Base-by-base conservation (phyloP, 1,140 invertebrate genomes). In the Campodea augens region DNA sequence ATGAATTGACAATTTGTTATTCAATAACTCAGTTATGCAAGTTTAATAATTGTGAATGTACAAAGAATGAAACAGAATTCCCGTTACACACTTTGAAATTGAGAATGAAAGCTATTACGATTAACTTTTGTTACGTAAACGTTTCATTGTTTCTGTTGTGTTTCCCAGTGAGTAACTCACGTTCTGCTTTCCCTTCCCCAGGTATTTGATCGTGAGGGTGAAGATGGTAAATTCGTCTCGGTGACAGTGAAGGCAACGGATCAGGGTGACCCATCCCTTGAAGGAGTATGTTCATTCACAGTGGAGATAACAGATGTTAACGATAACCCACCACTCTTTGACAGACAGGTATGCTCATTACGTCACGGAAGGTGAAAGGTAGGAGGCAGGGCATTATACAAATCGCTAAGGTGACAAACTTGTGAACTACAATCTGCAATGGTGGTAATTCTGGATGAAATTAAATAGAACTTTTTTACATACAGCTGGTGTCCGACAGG, bases 281-380 rank as follows among this genome's bases (percentile, higher is more conserved):
- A 93, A 66, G 87, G 89, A 25, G 88, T 93, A 47, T 93, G 89
- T 58, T 91, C 87, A 0, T 93, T 95, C 57, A 92, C 88, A 4
- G 89, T 95, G 25, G 89, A 95, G 69, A 92, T 95, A 25, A 89
- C 87, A 1, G 89, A 93, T 60, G 84, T 90, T 1, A 93, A 95
- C 56, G 89, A 86, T 55, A 92, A 91, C 63, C 86, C 87, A 13
- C 89, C 88, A 2, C 64, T 93, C 20, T 93, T 93, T 63, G 88
- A 92, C 66, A 71, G 89, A 68, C 87, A 92, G 74, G 87, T 88
- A 71, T 63, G 59, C 13, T 32, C 42, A 20, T 27, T 25, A 21
- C 22, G 13, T 12, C n/a, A 15, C 18, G 5, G n/a, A 29, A 7
- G 7, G n/a, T 29, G n/a, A 29, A 29, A 29, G n/a, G n/a, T 7